Percentiles rank a stretch among this genome's conserved stretches.
Conservation (phyloP, 2,113 vertebrate species). For the Peromyscus californicus region DNA sequence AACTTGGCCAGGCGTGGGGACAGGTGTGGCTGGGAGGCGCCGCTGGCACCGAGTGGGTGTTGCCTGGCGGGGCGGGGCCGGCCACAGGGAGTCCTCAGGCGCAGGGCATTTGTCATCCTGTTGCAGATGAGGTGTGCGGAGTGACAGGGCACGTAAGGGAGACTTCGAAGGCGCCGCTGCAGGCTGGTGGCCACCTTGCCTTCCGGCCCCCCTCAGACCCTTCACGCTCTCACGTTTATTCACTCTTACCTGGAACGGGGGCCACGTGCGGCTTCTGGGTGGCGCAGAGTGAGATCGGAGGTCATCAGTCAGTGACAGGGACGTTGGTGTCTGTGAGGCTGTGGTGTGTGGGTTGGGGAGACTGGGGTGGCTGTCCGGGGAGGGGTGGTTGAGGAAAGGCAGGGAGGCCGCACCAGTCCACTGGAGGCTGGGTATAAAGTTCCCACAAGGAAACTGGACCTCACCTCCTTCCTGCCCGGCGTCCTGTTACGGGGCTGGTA, state of each 20-base stretch:
- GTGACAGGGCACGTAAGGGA: background rate
- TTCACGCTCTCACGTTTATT: background rate
- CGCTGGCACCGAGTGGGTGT: background rate
- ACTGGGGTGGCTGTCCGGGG: background rate
- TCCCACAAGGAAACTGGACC: background rate
- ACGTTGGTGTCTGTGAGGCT: background rate
- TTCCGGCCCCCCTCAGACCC: background rate
- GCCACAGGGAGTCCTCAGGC: background rate
- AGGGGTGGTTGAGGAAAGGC: background rate
- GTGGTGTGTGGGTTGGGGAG: background rate
- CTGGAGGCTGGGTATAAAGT: background rate
- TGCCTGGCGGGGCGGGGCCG: background rate
- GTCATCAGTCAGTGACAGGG: too few species aligned
- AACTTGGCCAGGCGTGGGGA: background rate
- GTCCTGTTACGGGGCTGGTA: background rate
- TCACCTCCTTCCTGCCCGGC: background rate
- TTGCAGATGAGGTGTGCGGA: background rate
- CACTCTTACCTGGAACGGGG: too few species aligned
- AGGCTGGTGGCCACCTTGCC: background rate
- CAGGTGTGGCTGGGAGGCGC: background rate
- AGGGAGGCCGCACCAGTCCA: background rate
- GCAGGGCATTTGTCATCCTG: background rate
- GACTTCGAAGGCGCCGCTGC: background rate
- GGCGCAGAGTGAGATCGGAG: too few species aligned
- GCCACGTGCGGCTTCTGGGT: too few species aligned